Evolutionary conservation across 37 sponge, comb jelly and placozoan genomes (phyloP), one percentile per base, ranked within the genome.

Genomic region (Aphrocallistes beatrix): DNA sequence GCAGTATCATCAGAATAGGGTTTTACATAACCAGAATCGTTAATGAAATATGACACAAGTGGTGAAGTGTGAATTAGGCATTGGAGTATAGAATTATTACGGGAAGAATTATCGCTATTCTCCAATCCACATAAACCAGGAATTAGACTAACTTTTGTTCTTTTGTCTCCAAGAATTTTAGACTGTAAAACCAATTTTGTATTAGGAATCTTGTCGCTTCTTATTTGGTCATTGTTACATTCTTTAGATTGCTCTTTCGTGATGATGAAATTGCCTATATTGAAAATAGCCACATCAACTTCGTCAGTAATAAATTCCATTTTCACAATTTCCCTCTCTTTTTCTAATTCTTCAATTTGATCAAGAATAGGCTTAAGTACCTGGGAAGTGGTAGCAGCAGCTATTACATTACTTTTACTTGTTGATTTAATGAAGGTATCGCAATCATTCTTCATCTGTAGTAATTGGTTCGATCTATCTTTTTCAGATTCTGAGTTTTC

Each of bases 31-130:
- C 86, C 89, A 0, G 92, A 82, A 51, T 32, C 17, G 23, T n/a
- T 30, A 16, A n/a, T 32, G 36, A 81, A n/a, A 32, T 30, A 81
- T 32, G 9, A 16, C 13, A 10, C 9, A 81, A 81, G 10, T 10
- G 17, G 30, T 81, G 36, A 16, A 25, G 38, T 28, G 83, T 83
- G 83, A 23, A 83, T 8, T 50, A 49, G 23, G 1, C 51, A 51
- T 85, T 90, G 90, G 23, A 96, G 89, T 23, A 91, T 90, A 81
- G 91, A 91, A 90, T 96, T 96, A 94, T 92, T 94, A 86, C 91
- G 93, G 81, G 92, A 93, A 0, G 94, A 92, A 82, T 96, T 96
- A 36, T 94, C 96, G 39, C 93, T 83, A 84, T 96, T 96, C 48
- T 85, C 88, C 38, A 96, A 89, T 0, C 96, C 96, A 88, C 92